Evolutionary conservation across 2,888 invertebrate species (phyloP), one percentile per base, ranked within the genome.

Genomic region (Heliconius sara): DNA sequence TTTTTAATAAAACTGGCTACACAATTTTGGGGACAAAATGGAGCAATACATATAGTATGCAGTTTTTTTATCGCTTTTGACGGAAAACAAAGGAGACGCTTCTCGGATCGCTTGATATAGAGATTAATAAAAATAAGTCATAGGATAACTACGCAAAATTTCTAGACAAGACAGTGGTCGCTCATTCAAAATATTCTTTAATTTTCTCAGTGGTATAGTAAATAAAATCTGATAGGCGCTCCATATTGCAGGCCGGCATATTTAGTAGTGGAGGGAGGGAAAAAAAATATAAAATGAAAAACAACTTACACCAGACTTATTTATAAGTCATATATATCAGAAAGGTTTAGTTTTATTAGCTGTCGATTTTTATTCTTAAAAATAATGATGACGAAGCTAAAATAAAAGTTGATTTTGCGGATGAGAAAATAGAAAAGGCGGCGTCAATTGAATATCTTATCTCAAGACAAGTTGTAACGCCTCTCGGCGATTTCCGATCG

Each of bases 401-500:
- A 16, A 75, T 72, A 60, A 63, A 78, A 78, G 71, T 77, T 74
- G 72, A 79, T 75, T 79, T 79, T 71, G 74, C 63, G 65, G 75
- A 71, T 43, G 71, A 67, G 67, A 81, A 82, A 80, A 82, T 79
- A 82, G 80, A 83, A 83, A 83, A 68, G 78, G 66, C 83, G 83
- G 82, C 85, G 85, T 84, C 83, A 77, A 84, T 84, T 85, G 85
- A 84, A 80, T 71, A 70, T 74, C 80, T 75, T 75, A 79, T 82
- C 79, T 78, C 78, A 80, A 85, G 86, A 87, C 86, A 87, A 85
- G 86, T 85, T 87, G 86, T 86, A 89, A 86, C 85, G 86, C 84
- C 85, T 87, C 87, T 86, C 87, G 87, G 89, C 88, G 89, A 90
- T 88, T 92, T 92, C 90, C 91, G 91, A 91, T 91, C 88, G 88